Evolutionary conservation across 2,888 invertebrate species (phyloP), one percentile per base, ranked within the genome.

Genomic region (Ectropis crepuscularia): DNA sequence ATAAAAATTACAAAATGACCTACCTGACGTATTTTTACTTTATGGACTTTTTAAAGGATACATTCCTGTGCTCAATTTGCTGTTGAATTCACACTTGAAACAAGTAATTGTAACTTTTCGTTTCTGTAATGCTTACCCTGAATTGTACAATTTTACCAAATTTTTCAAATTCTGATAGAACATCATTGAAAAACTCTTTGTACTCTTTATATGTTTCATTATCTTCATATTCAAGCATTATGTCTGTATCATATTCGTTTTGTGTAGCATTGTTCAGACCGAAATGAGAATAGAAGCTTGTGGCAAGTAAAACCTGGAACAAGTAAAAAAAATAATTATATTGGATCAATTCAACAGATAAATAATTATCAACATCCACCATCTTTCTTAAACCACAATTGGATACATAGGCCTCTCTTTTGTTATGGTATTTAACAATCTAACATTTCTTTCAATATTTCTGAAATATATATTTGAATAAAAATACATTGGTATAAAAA

Each of bases 231-330:
- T 99, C 98, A 46, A 99, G 88, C 72, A 94, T 93, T 6, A 96
- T 93, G 83, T 98, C 98, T 61, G 95, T 95, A 60, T 96, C 97
- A 85, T 96, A 96, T 82, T 98, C 98, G 78, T 95, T 96, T 28
- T 94, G 90, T 68, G 94, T 93, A 11, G 93, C 87, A 82, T 96
- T 96, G 66, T 96, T 96, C 74, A 98, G 88, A 10, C 96, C 95
- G 81, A 97, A 97, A 86, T 98, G 97, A 2, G 94, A 91, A 86
- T 97, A 99, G 90, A 99, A 98, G 70, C 96, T 96, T 43, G 95
- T 94, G 58, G 97, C 95, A 45, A 98, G 81, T 45, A 98, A 87
- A 7, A 90, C 80, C 93, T 93, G 78, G 57, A 87, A 86, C 59
- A 70, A 71, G 66, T 94, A 41, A 9, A 41, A 41, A 9, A 9